These are phyloP conservation scores for Lepidurus couesii DNA, from an alignment of 1,140 invertebrate genomes.

Conservation along the genomic window DNA sequence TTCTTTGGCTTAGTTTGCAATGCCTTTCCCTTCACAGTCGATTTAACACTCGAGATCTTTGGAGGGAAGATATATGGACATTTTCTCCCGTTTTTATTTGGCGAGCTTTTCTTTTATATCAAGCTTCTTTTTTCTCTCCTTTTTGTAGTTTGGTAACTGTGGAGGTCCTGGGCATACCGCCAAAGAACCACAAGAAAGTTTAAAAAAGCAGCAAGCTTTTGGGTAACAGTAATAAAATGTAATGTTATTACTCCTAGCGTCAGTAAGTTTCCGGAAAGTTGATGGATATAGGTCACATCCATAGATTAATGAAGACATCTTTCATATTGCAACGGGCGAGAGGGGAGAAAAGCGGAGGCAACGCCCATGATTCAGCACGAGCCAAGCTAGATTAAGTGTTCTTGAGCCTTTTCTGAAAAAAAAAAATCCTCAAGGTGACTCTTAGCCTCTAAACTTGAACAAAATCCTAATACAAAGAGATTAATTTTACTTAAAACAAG, in stretches of 20 bases:
- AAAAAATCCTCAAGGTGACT: no score
- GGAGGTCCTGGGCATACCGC: not conserved
- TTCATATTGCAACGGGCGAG: not conserved
- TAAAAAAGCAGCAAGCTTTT: not conserved
- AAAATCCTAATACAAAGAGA: no score
- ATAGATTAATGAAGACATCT: slow-evolving; percentile 3
- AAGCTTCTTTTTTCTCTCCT: not conserved
- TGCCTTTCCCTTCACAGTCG: not conserved
- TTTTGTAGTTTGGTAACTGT: not conserved
- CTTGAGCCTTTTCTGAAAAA: not conserved
- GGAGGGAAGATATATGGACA: not conserved
- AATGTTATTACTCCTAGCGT: not conserved
- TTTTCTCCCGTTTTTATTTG: not conserved
- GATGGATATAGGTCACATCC: slow-evolving; percentile 13
- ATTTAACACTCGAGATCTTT: not conserved
- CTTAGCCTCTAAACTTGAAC: no score
- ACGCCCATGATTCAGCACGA: not conserved
- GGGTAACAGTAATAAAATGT: slow-evolving; percentile 9
- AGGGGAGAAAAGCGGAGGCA: not conserved
- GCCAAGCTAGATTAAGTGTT: not conserved
- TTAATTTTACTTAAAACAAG: no score
- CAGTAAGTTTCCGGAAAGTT: slow-evolving; percentile 3
- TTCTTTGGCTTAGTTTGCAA: not conserved
- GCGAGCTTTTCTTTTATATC: not conserved
- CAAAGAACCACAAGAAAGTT: not conserved